Percentiles rank a stretch among this genome's conserved stretches.
Conservation (phyloP, 1,140 invertebrate species). For the Helicoverpa armigera region DNA sequence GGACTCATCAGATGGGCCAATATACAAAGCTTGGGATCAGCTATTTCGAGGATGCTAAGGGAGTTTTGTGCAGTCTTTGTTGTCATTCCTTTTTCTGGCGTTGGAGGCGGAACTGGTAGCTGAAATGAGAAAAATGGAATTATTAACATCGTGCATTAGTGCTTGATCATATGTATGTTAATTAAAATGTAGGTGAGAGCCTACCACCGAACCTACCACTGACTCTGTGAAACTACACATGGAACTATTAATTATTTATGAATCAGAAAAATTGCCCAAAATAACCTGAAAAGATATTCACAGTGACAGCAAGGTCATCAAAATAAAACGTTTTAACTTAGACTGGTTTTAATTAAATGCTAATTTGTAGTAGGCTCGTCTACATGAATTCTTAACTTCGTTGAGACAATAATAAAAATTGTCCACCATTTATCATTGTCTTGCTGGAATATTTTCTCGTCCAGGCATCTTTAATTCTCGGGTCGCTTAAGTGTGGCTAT, state of each 20-base stretch:
- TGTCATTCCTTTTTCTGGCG: slow-evolving; percentile 87
- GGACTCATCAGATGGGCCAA: slow-evolving; percentile 96
- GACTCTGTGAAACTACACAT: too few relatives aligned
- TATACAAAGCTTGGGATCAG: slow-evolving; percentile 95
- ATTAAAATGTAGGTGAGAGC: too few relatives aligned
- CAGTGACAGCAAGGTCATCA: too few relatives aligned
- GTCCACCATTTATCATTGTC: slow-evolving; percentile 14
- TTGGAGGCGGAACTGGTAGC: slow-evolving; percentile 85
- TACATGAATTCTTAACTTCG: slow-evolving; percentile 1
- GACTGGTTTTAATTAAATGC: too few relatives aligned
- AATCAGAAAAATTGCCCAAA: too few relatives aligned
- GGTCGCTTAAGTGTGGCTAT: slow-evolving; percentile 19
- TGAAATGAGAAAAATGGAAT: slow-evolving; percentile 63
- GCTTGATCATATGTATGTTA: too few relatives aligned
- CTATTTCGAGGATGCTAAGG: slow-evolving; percentile 93
- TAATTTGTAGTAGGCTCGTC: not conserved
- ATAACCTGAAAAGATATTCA: too few relatives aligned
- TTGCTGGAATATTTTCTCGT: slow-evolving; percentile 6
- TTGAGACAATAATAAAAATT: slow-evolving; percentile 25
- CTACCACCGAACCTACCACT: too few relatives aligned
- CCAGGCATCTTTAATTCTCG: slow-evolving; percentile 34
- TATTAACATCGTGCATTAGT: not conserved
- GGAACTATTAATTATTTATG: too few relatives aligned
- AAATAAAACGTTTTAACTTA: too few relatives aligned
- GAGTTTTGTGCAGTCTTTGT: slow-evolving; percentile 87